Base-by-base conservation (phyloP, 1,140 invertebrate genomes). In the Eulimnadia texana region DNA sequence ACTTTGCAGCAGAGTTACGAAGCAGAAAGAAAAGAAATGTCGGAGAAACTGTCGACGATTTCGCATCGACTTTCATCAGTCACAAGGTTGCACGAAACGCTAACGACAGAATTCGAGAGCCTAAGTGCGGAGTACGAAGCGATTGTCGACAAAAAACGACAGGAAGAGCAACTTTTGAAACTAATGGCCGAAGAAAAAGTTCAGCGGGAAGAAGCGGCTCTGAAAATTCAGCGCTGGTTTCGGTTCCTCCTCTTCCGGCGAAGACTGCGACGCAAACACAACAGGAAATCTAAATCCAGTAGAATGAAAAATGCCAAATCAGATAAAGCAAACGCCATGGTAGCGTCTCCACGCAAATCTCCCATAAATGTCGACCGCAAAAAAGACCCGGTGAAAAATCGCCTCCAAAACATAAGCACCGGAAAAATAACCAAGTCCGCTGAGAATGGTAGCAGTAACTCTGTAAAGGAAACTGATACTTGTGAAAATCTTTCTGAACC, bases 181-280 rank as follows among this genome's bases (percentile, higher is more conserved):
- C 24, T 13, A 6, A 23, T n/a, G 33, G 6, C 6, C 6, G 28
- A 16, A 20, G 55, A 57, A 33, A 27, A 57, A 6, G 24, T 11
- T 10, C 20, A 22, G 1, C 55, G 55, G 2, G 55, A 57, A 57
- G 10, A 42, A 57, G 55, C 55, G 16, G 55, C 55, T 57, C 22
- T 57, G 2, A 57, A 57, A 57, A 57, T 57, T 27, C 55, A 57
- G 27, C 55, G 55, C 27, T 57, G 55, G 55, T 57, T 19, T n/a
- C 55, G 55, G 27, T 57, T 57, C 55, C n/a, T 57, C 33, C 55
- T 57, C 55, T 57, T 57, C 22, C 27, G 55, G 13, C 27, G 27
- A 20, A 27, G 55, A 29, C 13, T 27, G 28, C 24, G 52, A n/a
- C 19, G 52, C 6, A 57, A 57, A 27, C 25, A 57, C 24, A 29